These are phyloP conservation scores for Leucoraja ocellata DNA, from an alignment of 2,797 vertebrate species.

Conservation along the genomic window DNA sequence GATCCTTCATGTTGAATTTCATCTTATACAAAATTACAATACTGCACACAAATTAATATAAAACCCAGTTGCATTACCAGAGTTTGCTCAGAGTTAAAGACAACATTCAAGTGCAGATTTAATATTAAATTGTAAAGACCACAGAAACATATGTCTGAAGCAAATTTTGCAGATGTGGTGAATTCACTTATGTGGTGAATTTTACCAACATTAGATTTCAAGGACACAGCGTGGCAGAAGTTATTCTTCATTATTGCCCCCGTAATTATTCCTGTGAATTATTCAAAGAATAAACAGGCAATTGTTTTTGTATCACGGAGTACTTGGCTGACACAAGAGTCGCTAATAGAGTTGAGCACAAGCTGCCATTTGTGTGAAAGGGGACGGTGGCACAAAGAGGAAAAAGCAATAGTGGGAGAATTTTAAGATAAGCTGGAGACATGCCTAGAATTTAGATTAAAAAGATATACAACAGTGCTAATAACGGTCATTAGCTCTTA, in stretches of 20 bases:
- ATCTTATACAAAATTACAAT: neutral
- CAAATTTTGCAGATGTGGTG: neutral
- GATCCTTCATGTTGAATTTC: neutral
- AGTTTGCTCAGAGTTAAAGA: neutral
- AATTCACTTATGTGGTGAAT: neutral
- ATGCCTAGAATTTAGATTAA: neutral
- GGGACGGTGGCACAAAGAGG: no score
- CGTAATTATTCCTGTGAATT: constrained; percentile 4
- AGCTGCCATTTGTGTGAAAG: no score
- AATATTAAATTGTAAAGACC: neutral
- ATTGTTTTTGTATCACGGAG: neutral
- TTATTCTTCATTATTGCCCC: neutral
- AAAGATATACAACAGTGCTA: neutral
- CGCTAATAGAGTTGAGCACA: neutral
- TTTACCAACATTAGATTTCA: neutral
- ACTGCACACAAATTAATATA: neutral
- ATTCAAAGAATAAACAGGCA: neutral
- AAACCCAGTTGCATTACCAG: neutral
- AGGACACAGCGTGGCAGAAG: neutral
- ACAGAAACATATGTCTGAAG: neutral
- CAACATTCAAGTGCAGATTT: neutral
- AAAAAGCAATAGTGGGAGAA: neutral
- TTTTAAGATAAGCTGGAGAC: neutral
- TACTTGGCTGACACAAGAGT: neutral
- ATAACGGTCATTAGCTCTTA: neutral